phyloP scores from a whole-genome alignment of 2,797 vertebrate genomes.

The Muscicapa comitata region DNA sequence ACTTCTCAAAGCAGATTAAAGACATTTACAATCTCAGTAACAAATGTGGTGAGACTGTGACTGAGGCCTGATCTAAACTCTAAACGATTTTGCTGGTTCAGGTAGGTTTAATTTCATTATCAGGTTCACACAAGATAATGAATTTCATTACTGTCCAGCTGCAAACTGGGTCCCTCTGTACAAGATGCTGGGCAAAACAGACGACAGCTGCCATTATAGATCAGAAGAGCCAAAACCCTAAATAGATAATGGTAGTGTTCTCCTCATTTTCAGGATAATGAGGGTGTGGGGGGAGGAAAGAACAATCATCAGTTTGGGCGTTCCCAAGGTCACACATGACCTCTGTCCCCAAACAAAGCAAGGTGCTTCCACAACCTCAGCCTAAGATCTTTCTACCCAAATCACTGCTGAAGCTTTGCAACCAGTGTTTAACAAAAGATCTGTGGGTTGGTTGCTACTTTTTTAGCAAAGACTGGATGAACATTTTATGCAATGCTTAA shows the following conservation, averaged over 20 bases:
- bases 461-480: conserved; percentile 14
- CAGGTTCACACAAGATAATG: background rate
- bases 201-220: background rate
- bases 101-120: background rate
- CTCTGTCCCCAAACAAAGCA: background rate
- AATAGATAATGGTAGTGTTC: background rate
- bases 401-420: background rate
- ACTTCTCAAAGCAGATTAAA: background rate
- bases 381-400: background rate
- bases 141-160: background rate
- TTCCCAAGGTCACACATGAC: background rate
- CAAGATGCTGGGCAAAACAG: background rate
- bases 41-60: background rate
- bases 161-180: background rate
- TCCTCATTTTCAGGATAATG: background rate
- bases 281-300: background rate
- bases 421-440: background rate
- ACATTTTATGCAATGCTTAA: background rate
- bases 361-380: background rate
- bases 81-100: background rate
- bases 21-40: background rate
- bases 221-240: background rate
- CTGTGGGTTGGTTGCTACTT: background rate
- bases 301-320: background rate
- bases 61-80: background rate